phyloP scores from a whole-genome alignment of 1,140 invertebrate species.

The Papilio glaucus region DNA sequence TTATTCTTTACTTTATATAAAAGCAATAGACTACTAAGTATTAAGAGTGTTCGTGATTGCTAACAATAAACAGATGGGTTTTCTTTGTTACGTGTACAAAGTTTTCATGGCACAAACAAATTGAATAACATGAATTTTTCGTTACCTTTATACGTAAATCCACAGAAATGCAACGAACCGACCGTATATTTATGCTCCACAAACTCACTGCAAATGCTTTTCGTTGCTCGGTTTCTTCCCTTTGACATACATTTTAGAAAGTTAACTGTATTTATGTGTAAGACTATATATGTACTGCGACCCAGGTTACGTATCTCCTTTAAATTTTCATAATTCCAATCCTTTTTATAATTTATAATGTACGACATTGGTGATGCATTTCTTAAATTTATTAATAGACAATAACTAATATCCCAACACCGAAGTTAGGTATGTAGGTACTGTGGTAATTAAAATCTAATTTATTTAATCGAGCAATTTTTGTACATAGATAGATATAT shows the following conservation, averaged over 20 bases:
- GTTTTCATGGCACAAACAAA: slow-evolving; percentile 1
- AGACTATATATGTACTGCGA: not conserved
- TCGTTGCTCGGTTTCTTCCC: slow-evolving; percentile 10
- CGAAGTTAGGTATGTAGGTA: too few species aligned
- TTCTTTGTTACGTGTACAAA: not conserved
- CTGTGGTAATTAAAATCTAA: too few species aligned
- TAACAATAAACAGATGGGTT: not conserved
- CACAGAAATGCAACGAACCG: slow-evolving; percentile 12
- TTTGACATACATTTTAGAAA: slow-evolving; percentile 17
- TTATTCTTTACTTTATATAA: too few species aligned
- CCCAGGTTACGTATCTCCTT: not conserved
- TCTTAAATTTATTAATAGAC: too few species aligned
- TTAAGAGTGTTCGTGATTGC: not conserved
- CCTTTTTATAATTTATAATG: too few species aligned
- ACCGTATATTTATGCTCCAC: slow-evolving; percentile 13
- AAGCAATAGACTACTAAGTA: not conserved
- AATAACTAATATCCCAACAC: too few species aligned
- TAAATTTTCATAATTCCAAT: not conserved
- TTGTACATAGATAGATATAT: too few species aligned
- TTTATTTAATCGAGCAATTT: too few species aligned
- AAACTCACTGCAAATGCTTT: slow-evolving; percentile 5
- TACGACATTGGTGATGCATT: too few species aligned
- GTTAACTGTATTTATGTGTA: not conserved
- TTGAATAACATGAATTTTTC: slow-evolving; percentile 1
- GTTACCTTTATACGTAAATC: slow-evolving; percentile 22